Base-by-base conservation (phyloP, 2,888 invertebrate species). In the Aromia moschata region DNA sequence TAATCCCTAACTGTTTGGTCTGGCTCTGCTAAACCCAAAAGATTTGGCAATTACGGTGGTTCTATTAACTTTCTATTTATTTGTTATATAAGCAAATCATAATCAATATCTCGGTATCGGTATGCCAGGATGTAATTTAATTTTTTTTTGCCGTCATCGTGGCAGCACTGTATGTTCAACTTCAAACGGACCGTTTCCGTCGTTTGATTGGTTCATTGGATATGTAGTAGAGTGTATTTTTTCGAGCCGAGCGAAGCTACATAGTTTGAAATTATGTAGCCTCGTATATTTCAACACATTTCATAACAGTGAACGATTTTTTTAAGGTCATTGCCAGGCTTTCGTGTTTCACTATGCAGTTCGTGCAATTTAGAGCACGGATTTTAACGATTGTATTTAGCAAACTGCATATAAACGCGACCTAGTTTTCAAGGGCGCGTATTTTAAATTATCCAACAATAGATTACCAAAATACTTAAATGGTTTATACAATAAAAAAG, bases 371-470 rank as follows among this genome's bases (percentile, higher is more conserved):
- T 7, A 25, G 4, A 25, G 7, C 25, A 25, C 7, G 25, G 25
- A 25, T 25, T 25, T 25, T n/a, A n/a, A n/a, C n/a, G n/a, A n/a
- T n/a, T 25, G 25, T 7, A 25, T 25, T 25, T 10, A 33, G 5
- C n/a, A 7, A 1, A 20, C 18, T 18, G 25, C 14, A 25, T 25
- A 25, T 11, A 43, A 18, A 43, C n/a, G 5, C 14, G 43, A 43
- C 43, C 43, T 25, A 43, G n/a, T 43, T 43, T 43, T 25, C 7
- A 12, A n/a, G 1, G 43, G 43, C 25, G 43, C 25, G 11, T 4
- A 12, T 9, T 12, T 43, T 43, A 43, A 43, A 43, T 7, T 7
- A 2, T 33, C 33, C 11, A 9, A 33, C 25, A n/a, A n/a, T n/a
- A n/a, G n/a, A n/a, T n/a, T n/a, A n/a, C n/a, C n/a, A n/a, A n/a